Conservation (phyloP, 1,140 invertebrate species). For the Drosophila pandora region DNA sequence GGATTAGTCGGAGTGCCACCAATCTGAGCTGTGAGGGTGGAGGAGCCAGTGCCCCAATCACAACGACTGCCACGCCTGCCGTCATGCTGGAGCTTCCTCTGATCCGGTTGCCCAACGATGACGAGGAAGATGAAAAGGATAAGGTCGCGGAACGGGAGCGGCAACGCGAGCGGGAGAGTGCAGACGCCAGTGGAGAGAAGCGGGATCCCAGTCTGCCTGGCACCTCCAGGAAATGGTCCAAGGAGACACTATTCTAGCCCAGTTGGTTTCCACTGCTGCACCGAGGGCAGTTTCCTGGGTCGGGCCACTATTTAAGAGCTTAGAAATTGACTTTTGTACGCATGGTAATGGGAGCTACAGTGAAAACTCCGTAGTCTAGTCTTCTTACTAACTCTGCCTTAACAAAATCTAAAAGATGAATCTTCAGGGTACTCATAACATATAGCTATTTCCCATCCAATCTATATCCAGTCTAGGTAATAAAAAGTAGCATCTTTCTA, state of each 20-base stretch:
- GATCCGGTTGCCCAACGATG: conserved; percentile 69
- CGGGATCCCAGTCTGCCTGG: conserved; percentile 81
- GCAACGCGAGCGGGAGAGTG: background rate
- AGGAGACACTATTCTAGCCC: conserved; percentile 84
- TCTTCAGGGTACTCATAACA: background rate
- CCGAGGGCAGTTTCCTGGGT: conserved; percentile 51
- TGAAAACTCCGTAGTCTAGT: conserved; percentile 21
- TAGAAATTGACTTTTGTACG: conserved; percentile 71
- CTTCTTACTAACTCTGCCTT: background rate
- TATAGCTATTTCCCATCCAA: too few species aligned
- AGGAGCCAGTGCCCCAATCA: background rate
- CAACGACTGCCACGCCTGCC: conserved; percentile 53
- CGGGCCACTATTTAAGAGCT: conserved; percentile 64
- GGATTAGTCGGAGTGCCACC: conserved; percentile 63
- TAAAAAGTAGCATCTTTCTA: too few species aligned
- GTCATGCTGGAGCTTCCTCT: conserved; percentile 82
- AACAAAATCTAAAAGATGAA: background rate
- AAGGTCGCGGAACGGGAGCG: background rate
- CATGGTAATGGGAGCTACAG: conserved; percentile 19
- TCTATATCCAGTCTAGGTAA: background rate
- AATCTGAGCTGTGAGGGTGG: conserved; percentile 51
- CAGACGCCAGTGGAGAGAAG: conserved; percentile 23
- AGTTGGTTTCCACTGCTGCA: conserved; percentile 58
- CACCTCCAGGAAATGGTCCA: conserved; percentile 81
- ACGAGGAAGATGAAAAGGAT: conserved; percentile 30